Evolutionary conservation across 2,797 vertebrate species (phyloP), one percentile per base, ranked within the genome.

Genomic region (Hydrolagus colliei): DNA sequence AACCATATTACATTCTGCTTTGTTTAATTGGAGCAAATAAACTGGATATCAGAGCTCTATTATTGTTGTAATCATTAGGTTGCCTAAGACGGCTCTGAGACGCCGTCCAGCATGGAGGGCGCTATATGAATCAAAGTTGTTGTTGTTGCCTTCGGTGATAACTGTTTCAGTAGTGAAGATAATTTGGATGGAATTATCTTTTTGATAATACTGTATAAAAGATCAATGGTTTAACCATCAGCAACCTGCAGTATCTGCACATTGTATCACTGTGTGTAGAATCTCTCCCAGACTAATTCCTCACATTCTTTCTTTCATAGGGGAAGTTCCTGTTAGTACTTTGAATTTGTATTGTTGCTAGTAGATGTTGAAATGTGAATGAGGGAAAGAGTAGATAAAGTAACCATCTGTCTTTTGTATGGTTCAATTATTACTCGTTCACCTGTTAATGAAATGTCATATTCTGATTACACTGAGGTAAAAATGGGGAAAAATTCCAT

Each of bases 331-430:
- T 74, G 73, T 13, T 32, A 74, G 32, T 74, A 27, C 32, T 74
- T 74, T 32, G 73, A 74, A 74, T 74, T 74, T 74, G 32, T 35
- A 14, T 35, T 74, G 22, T 32, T 14, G 16, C 73, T 74, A 12
- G 73, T 35, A 27, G 73, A 74, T 74, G 27, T 20, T 74, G 73
- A 32, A 32, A 32, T 74, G 35, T 27, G 12, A 35, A 14, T 74
- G 73, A 32, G 73, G 73, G 73, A 74, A 32, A 14, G 27, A 74
- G 35, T 35, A 74, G 73, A 74, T 74, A 27, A 74, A 74, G 12
- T 74, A 74, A 74, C 73, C 73, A 74, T 74, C 73, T 74, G 73
- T 20, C 27, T 32, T 74, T 74, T 74, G 32, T 32, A 74, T 74
- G 73, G 73, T 74, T 74, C 73, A 74, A 35, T 74, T 74, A 74